Percentiles rank a stretch among this genome's conserved stretches.
Evolutionary conservation across 2,113 vertebrate genomes (phyloP).

Genomic region (Coregonus clupeaformis): DNA sequence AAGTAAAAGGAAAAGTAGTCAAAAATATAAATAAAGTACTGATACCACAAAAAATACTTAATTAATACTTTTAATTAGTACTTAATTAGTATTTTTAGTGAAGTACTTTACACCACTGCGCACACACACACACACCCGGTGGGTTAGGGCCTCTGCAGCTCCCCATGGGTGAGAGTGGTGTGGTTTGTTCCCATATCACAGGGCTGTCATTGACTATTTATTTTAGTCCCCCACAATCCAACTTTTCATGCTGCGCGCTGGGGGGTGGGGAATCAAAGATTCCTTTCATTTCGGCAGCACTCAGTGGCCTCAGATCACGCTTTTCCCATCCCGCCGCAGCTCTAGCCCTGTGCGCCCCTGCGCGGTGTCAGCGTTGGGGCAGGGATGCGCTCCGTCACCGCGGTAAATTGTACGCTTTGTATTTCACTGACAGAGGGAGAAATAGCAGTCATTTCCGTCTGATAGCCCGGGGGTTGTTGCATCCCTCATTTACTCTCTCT

Average conservation of each 20-base stretch:
- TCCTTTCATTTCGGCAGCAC: conserved; percentile 66
- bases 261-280: conserved; percentile 62
- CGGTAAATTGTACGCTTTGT: conserved; percentile 12
- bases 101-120: no score
- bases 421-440: conserved; percentile 28
- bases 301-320: conserved; percentile 21
- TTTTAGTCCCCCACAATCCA: conserved; percentile 81
- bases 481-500: conserved; percentile 22
- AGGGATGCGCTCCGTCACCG: not conserved
- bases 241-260: conserved; percentile 73
- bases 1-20: no score
- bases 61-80: no score
- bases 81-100: no score
- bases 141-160: not conserved
- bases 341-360: conserved; percentile 1
- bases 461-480: conserved; percentile 23
- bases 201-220: conserved; percentile 88
- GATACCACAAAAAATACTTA: no score
- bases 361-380: conserved; percentile 1
- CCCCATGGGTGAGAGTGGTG: conserved; percentile 13
- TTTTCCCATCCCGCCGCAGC: no score
- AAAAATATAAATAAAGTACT: no score
- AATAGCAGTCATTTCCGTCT: conserved; percentile 41
- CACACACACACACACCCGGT: not conserved
- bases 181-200: conserved; percentile 72